Base-by-base conservation (phyloP, 2,113 vertebrate genomes). In the Tricholaema leucomelas region DNA sequence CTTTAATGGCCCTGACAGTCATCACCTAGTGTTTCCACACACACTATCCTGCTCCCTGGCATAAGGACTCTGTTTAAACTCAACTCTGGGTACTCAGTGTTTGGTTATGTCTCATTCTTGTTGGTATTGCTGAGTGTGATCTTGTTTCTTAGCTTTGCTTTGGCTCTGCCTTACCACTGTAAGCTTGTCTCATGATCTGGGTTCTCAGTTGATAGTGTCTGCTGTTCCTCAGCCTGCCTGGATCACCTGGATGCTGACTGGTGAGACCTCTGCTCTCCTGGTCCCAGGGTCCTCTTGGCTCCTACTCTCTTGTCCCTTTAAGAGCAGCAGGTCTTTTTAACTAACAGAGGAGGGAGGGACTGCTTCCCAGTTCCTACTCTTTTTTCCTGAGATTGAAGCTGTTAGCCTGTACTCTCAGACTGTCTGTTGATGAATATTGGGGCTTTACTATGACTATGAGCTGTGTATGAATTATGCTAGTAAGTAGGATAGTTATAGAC, bases 131-230 rank as follows among this genome's bases (percentile, higher is more conserved):
- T 73, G 15, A 1, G 1, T 28, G 2, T 73, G 12, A 6, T 10
- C 0, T 8, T n/a, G 12, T 4, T n/a, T 12, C 0, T 60, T 5
- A 3, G 6, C 5, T 35, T 58, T 15, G 2, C 2, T 75, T 67
- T 64, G 7, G 4, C 1, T 72, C 4, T 88, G 12, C 3, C 5
- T 40, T 31, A 1, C 38, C 2, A 1, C 3, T 0, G 0, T 28
- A 19, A 76, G 4, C 4, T 56, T 61, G 7, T 16, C 5, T 38
- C 30, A 2, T 65, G 18, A 20, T 12, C 5, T 52, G 21, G 4
- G 4, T 28, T 56, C 12, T 52, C 73, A 2, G 19, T 28, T 70
- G 44, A 9, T 66, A 25, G 10, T 60, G 33, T 6, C 16, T 79
- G 42, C 13, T 69, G 12, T 31, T 2, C 23, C 35, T 36, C 23